Evolutionary conservation across 2,797 vertebrate genomes (phyloP), one percentile per base, ranked within the genome.

Genomic region (Argentina silus): DNA sequence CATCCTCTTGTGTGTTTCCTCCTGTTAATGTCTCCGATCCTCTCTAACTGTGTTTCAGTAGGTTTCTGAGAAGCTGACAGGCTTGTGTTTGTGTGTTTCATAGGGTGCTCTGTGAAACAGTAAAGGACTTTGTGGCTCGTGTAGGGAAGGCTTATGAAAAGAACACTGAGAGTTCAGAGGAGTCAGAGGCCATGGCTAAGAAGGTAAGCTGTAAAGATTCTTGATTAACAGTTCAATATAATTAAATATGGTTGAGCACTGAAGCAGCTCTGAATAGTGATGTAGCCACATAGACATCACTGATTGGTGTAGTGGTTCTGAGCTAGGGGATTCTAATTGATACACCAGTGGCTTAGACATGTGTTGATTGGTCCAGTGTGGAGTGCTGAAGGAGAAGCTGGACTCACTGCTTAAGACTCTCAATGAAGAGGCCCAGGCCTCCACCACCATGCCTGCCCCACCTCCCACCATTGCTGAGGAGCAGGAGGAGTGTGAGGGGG

Each of bases 81-180:
- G 27, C 27, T 8, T 80, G 57, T 59, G 44, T 62, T 6, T 74
- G 64, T 67, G 57, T 50, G 43, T 43, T 55, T 50, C 12, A 0
- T 84, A 99, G 97, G 84, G 97, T 99, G 67, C 94, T 99, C 72
- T 99, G 97, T 76, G 97, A 99, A 88, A 99, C 97, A 0, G 97
- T 99, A 76, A 99, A 99, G 91, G 97, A 99, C 88, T 99, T 99
- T 42, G 97, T 99, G 79, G 97, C 97, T 59, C 96, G 96, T 19
- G 96, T 97, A 44, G 97, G 97, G 1, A 97, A 95, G 83, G 96
- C 97, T 1, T 98, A 98, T 0, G 97, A 99, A 87, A 98, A 95
- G 88, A 95, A 96, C 75, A 95, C 95, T 0, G 97, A 99, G 91
- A 96, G 91, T 78, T 97, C 95, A 0, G 95, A 95, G 71, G 97